Conservation (phyloP, 1,140 invertebrate genomes). For the Bombus soroeensis region DNA sequence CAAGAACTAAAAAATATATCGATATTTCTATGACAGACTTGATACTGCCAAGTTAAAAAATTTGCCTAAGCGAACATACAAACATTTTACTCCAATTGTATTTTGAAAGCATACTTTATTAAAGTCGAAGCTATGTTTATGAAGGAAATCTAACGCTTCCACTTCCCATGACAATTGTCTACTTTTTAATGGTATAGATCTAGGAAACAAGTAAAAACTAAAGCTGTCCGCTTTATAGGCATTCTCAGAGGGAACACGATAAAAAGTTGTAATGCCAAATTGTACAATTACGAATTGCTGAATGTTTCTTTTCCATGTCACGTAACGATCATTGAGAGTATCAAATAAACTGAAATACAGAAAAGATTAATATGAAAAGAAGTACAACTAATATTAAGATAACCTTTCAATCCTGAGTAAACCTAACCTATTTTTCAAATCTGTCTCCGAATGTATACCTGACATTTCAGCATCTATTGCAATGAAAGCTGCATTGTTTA, state of each 20-base stretch:
- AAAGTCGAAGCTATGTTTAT: slow-evolving; percentile 87
- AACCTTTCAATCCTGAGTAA: neutral
- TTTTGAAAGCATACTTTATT: slow-evolving; percentile 85
- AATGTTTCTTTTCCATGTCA: slow-evolving; percentile 84
- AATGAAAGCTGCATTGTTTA: slow-evolving; percentile 84
- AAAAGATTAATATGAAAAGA: slow-evolving; percentile 40
- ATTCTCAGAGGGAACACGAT: slow-evolving; percentile 83
- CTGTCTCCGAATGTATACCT: slow-evolving; percentile 83
- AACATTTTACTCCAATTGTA: neutral
- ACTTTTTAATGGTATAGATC: slow-evolving; percentile 84
- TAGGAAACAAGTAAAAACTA: slow-evolving; percentile 88
- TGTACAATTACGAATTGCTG: slow-evolving; percentile 85
- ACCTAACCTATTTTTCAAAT: slow-evolving; percentile 83
- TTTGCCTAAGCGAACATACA: neutral
- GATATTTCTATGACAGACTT: neutral
- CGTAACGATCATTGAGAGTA: slow-evolving; percentile 85
- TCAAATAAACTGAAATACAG: slow-evolving; percentile 88
- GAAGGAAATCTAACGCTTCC: slow-evolving; percentile 86
- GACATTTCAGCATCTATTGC: slow-evolving; percentile 88
- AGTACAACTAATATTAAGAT: neutral
- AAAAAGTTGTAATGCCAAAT: slow-evolving; percentile 86
- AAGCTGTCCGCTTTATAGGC: slow-evolving; percentile 85
- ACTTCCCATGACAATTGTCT: slow-evolving; percentile 86
- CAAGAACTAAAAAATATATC: slow-evolving; percentile 83
- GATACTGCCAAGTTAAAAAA: neutral